These are phyloP conservation scores for Masnerella sp. DNA, from an alignment of 2,888 invertebrate species.

Conservation along the genomic window DNA sequence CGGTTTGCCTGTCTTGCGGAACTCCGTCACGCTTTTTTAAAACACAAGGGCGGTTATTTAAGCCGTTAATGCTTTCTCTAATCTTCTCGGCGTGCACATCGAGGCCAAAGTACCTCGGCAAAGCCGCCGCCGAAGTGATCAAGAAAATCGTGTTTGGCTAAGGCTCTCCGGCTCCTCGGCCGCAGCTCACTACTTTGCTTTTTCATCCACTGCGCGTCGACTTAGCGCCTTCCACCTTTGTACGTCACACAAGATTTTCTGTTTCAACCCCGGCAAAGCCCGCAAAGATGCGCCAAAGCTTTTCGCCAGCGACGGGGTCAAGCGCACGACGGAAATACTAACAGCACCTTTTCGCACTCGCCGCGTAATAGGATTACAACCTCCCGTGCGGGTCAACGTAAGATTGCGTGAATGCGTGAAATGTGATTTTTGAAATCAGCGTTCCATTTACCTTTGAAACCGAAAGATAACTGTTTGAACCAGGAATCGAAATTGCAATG, in stretches of 20 bases:
- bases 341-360: background rate
- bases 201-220: constrained; percentile 41
- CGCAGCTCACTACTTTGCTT: constrained; percentile 44
- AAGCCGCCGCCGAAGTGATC: constrained; percentile 47
- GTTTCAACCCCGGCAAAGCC: constrained; percentile 1
- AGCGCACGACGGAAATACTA: constrained; percentile 11
- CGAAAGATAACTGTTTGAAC: no score
- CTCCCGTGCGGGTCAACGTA: no score
- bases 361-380: background rate
- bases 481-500: no score
- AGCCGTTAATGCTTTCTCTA: constrained; percentile 52
- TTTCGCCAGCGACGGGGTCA: constrained; percentile 19
- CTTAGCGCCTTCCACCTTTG: constrained; percentile 30
- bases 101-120: constrained; percentile 34
- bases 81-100: constrained; percentile 40
- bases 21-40: constrained; percentile 35
- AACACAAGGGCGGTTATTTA: constrained; percentile 52
- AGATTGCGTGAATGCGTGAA: no score
- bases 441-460: no score
- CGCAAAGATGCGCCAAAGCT: constrained; percentile 30
- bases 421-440: no score
- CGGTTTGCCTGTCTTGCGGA: constrained; percentile 7
- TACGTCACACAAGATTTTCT: constrained; percentile 36
- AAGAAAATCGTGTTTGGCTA: constrained; percentile 57
- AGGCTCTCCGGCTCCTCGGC: constrained; percentile 31